Base-by-base conservation (phyloP, 2,113 vertebrate species). In the Thryonomys swinderianus region DNA sequence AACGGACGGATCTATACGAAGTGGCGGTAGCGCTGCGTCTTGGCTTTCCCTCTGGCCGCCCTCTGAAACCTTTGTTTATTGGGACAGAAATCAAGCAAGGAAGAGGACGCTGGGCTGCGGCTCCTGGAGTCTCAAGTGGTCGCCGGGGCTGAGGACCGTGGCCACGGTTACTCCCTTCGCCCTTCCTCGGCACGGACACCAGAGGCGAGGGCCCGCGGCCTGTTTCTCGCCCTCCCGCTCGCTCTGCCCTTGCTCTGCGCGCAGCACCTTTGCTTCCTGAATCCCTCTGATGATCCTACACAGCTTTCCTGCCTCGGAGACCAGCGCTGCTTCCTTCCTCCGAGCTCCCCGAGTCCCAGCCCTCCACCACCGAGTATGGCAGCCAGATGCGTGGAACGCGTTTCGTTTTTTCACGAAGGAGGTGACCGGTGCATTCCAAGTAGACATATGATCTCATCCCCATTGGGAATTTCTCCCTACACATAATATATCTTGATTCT, bases 301-400 rank as follows among this genome's bases (percentile, higher is more conserved):
- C 30, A 59, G 7, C 21, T 88, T 37, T 59, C 17, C 16, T 80
- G 30, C n/a, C 71, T 85, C 55, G 66, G 5, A 27, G 21, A 16
- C 62, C 20, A 37, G 9, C 5, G 3, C 32, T 51, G 34, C 48
- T 3, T 32, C 11, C 4, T 0, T 71, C 57, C 51, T 74, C 51
- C 55, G 89, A 79, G n/a, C 34, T 61, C 5, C 5, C 12, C 61
- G 42, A 5, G 80, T 5, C 13, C 16, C 37, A 91, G 21, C 17
- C 40, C 79, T 25, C 20, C 10, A 40, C 2, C 11, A 9, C 2
- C 3, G 27, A 51, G 0, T 32, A 85, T 12, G 30, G 10, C 32
- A 82, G 14, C 66, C 73, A 93, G n/a, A 67, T 5, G 57, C 73
- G 13, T 0, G 3, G 5, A 30, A 51, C 5, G 48, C 48, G 10